Conservation (phyloP, 1,140 invertebrate species). For the Bombus cullumanus region DNA sequence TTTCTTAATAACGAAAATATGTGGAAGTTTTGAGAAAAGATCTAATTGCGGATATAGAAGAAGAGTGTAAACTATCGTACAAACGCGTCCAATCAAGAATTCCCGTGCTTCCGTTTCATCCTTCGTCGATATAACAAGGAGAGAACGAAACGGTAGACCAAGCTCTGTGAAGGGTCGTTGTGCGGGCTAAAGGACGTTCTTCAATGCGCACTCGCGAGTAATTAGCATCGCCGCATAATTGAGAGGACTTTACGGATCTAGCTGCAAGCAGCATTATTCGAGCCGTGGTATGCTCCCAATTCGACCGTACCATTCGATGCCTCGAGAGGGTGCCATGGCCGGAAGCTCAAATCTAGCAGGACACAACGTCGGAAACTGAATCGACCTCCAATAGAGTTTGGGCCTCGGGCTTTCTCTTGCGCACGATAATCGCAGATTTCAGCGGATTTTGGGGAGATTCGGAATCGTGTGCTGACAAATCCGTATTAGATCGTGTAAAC, state of each 20-base stretch:
- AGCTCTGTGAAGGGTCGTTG: constrained; percentile 41
- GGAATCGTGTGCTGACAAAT: constrained; percentile 65
- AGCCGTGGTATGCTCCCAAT: constrained; percentile 50
- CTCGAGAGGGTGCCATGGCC: constrained; percentile 62
- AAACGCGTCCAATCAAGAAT: constrained; percentile 54
- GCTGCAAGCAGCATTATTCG: constrained; percentile 61
- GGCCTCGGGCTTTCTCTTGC: constrained; percentile 46
- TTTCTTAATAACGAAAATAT: neutral
- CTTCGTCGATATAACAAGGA: constrained; percentile 50
- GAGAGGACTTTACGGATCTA: constrained; percentile 70
- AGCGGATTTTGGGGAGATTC: constrained; percentile 60
- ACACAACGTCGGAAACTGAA: constrained; percentile 56
- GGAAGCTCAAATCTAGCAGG: constrained; percentile 61
- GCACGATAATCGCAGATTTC: constrained; percentile 65
- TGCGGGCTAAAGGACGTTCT: constrained; percentile 56
- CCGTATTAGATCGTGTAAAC: constrained; percentile 64
- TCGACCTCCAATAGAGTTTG: constrained; percentile 58
- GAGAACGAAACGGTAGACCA: constrained; percentile 39
- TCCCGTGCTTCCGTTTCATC: constrained; percentile 55
- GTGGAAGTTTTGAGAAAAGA: neutral
- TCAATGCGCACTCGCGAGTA: constrained; percentile 67
- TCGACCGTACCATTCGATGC: constrained; percentile 55
- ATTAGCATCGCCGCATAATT: constrained; percentile 76
- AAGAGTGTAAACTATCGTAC: neutral
- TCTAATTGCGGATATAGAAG: neutral